A percentile compares a stretch with the other conserved stretches of the same genome.
These are phyloP conservation scores for Sinohyriopsis cumingii DNA, from an alignment of 2,888 invertebrate species.

Conservation along the genomic window DNA sequence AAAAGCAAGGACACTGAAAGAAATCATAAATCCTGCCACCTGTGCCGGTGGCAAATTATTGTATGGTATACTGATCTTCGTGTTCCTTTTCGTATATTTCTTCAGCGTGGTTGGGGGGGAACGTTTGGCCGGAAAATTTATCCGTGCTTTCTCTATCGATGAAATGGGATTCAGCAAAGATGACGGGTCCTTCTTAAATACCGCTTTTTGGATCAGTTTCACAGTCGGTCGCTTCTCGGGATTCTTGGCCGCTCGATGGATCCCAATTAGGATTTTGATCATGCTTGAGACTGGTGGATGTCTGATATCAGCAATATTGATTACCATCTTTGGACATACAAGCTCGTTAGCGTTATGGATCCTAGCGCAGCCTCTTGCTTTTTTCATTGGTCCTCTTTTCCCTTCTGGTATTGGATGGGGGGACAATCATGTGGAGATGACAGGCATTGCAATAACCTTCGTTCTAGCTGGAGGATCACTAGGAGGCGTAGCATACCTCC, in stretches of 20 bases:
- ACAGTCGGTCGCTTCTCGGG: conserved; percentile 44
- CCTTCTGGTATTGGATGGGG: conserved; percentile 55
- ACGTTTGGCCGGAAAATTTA: conserved; percentile 50
- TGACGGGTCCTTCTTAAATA: conserved; percentile 47
- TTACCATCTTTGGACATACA: conserved; percentile 41
- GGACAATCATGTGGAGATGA: conserved; percentile 49
- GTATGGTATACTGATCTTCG: conserved; percentile 42
- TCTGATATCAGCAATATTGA: conserved; percentile 30
- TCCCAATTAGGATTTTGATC: conserved; percentile 42
- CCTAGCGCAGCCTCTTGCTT: conserved; percentile 36
- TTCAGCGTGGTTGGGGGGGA: conserved; percentile 52
- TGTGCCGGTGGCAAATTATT: conserved; percentile 43
- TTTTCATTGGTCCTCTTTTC: conserved; percentile 48
- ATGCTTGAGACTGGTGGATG: conserved; percentile 39
- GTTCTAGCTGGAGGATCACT: conserved; percentile 42
- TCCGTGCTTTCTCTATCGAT: conserved; percentile 53
- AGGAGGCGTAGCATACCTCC: conserved; percentile 49
- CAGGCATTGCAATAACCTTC: conserved; percentile 47
- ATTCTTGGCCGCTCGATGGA: conserved; percentile 40
- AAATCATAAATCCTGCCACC: conserved; percentile 41
- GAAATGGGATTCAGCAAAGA: conserved; percentile 41
- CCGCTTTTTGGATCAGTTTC: conserved; percentile 54
- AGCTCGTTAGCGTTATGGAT: conserved; percentile 44
- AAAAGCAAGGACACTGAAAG: conserved; percentile 13
- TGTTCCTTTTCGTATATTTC: conserved; percentile 44